These are phyloP conservation scores for Myotis myotis DNA, from an alignment of 2,797 vertebrate species.

Conservation along the genomic window DNA sequence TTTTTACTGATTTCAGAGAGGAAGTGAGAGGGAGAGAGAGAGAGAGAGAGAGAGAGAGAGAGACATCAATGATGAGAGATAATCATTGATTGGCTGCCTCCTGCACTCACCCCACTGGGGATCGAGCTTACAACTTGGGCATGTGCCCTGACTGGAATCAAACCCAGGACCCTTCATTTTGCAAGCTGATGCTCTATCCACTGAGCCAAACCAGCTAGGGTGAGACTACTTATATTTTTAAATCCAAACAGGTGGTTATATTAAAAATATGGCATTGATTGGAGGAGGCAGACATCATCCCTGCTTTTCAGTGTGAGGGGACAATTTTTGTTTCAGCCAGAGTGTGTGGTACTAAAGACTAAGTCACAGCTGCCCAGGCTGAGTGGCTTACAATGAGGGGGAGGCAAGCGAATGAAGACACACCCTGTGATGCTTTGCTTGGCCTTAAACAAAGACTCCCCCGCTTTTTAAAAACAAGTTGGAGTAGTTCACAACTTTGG, in stretches of 20 bases:
- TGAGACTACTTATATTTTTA: neutral
- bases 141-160: too few relatives aligned
- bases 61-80: too few relatives aligned
- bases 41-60: too few relatives aligned
- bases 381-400: neutral
- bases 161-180: too few relatives aligned
- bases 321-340: neutral
- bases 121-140: too few relatives aligned
- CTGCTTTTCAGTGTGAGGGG: neutral
- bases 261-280: conserved; percentile 25
- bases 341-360: neutral
- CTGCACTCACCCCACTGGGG: too few relatives aligned
- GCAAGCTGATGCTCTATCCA: too few relatives aligned
- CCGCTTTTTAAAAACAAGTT: neutral
- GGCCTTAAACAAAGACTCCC: neutral
- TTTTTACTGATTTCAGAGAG: too few relatives aligned
- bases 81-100: too few relatives aligned
- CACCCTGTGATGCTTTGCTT: neutral
- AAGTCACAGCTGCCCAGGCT: neutral
- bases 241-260: neutral
- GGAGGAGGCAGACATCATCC: neutral
- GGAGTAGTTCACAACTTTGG: neutral
- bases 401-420: neutral
- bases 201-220: too few relatives aligned
- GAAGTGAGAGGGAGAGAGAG: too few relatives aligned